Evolutionary conservation across 2,113 vertebrate species (phyloP).

Genomic region (Odontophorus gujanensis): DNA sequence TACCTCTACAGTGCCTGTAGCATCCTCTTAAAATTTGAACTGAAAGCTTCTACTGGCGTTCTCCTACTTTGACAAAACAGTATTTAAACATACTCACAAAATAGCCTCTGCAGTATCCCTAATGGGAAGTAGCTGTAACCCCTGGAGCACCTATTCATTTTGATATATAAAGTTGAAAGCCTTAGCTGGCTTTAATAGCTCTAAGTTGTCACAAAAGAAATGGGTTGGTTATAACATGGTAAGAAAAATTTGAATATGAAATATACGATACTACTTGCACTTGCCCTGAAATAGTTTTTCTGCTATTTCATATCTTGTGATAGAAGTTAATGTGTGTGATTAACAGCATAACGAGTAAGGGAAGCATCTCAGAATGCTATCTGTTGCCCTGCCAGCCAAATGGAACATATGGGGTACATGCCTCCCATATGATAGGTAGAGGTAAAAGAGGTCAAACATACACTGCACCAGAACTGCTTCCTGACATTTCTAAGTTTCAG

Average conservation of each 20-base stretch:
- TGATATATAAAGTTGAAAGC: slow-evolving; percentile 12
- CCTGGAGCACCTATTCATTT: neutral
- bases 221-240: neutral
- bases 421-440: neutral
- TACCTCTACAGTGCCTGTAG: neutral
- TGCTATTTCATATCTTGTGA: neutral
- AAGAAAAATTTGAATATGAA: neutral
- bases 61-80: neutral
- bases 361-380: neutral
- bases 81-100: slow-evolving; percentile 5
- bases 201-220: neutral
- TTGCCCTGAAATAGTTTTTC: neutral
- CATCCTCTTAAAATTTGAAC: neutral
- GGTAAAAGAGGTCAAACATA: neutral
- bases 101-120: neutral
- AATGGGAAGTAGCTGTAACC: neutral
- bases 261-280: neutral
- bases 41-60: neutral
- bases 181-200: neutral
- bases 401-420: neutral
- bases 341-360: neutral
- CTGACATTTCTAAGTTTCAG: neutral
- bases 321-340: neutral
- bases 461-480: neutral
- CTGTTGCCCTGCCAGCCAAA: neutral